A percentile compares a stretch with the other conserved stretches of the same genome.
phyloP scores from a whole-genome alignment of 2,888 invertebrate species.

The Lithophane leautieri region DNA sequence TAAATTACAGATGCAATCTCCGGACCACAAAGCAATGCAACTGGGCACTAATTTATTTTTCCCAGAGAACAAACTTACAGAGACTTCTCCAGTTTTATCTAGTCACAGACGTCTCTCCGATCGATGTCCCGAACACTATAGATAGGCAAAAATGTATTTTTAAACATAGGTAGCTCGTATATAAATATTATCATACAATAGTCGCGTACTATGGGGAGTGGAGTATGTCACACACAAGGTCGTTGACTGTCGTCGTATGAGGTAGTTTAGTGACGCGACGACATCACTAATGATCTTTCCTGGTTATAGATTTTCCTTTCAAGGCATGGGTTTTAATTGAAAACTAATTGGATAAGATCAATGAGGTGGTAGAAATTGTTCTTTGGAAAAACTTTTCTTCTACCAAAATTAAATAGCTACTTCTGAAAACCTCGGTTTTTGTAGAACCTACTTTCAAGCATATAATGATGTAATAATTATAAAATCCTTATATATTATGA shows the following conservation, averaged over 20 bases:
- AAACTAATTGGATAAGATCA: constrained; percentile 33
- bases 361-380: neutral
- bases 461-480: too few relatives aligned
- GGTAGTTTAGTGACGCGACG: constrained; percentile 30
- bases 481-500: too few relatives aligned
- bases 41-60: constrained; percentile 9
- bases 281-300: constrained; percentile 42
- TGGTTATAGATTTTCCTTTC: constrained; percentile 36
- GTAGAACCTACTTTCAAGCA: too few relatives aligned
- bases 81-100: constrained; percentile 44
- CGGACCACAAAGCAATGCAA: constrained; percentile 14
- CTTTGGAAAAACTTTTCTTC: too few relatives aligned
- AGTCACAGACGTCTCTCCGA: constrained; percentile 9
- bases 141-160: constrained; percentile 52
- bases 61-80: constrained; percentile 21
- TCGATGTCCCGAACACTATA: constrained; percentile 20
- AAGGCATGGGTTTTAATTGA: constrained; percentile 27
- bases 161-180: constrained; percentile 46
- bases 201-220: constrained; percentile 50
- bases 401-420: neutral
- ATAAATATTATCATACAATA: constrained; percentile 54
- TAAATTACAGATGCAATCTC: neutral
- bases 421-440: too few relatives aligned
- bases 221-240: constrained; percentile 60
- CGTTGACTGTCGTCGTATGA: constrained; percentile 41